phyloP scores from a whole-genome alignment of 1,140 invertebrate genomes.

The Gryon sp. region DNA sequence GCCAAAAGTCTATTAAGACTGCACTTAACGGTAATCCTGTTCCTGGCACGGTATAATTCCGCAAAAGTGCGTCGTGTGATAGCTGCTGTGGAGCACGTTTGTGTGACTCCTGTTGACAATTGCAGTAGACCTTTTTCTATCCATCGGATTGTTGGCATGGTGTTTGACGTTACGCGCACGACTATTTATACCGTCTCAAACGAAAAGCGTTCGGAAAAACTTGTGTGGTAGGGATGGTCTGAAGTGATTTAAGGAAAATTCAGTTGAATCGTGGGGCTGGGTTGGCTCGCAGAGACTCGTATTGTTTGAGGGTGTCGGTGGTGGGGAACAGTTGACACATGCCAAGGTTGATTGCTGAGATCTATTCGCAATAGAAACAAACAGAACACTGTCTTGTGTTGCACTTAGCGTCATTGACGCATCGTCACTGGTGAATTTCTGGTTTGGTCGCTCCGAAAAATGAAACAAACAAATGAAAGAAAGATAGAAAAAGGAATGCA shows the following conservation, averaged over 20 bases:
- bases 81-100: slow-evolving; percentile 46
- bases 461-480: too few relatives aligned
- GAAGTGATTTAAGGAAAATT: too few relatives aligned
- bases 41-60: slow-evolving; percentile 27
- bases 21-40: slow-evolving; percentile 35
- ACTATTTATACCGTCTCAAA: slow-evolving; percentile 46
- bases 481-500: too few relatives aligned
- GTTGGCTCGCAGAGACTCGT: too few relatives aligned
- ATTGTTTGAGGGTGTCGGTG: too few relatives aligned
- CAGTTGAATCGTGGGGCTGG: too few relatives aligned
- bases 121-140: slow-evolving; percentile 52
- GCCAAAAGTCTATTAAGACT: slow-evolving; percentile 1
- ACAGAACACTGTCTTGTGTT: background rate
- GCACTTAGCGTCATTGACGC: slow-evolving; percentile 27
- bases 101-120: slow-evolving; percentile 23
- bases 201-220: slow-evolving; percentile 28
- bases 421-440: too few relatives aligned
- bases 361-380: too few relatives aligned
- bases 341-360: too few relatives aligned
- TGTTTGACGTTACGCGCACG: background rate
- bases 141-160: slow-evolving; percentile 56
- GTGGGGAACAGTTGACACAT: slow-evolving; percentile 44
- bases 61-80: slow-evolving; percentile 37
- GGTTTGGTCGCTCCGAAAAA: slow-evolving; percentile 34
- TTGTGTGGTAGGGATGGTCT: slow-evolving; percentile 8